Base-by-base conservation (phyloP, 2,797 vertebrate species). In the Mormyrus proboscirostris region DNA sequence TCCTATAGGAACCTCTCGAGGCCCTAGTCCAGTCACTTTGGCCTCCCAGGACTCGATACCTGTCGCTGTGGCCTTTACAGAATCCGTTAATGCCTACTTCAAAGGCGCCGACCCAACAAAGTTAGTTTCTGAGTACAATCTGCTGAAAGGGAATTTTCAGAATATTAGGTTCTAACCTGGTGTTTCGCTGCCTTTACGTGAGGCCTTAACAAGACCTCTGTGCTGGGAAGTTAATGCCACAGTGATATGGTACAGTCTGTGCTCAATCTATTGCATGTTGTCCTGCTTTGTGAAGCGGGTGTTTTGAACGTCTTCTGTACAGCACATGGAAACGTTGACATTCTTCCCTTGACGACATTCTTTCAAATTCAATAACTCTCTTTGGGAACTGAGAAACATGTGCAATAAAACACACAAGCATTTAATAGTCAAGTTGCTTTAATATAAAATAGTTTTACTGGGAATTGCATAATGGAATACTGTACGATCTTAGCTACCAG, bases 51-150 rank as follows among this genome's bases (percentile, higher is more conserved):
- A 99, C 94, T 96, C 96, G 89, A 93, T 99, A 94, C 99, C 99
- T 93, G 98, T 99, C 93, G 99, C 99, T 59, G 97, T 99, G 90
- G 99, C 98, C 91, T 98, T 99, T 93, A 99, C 98, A 57, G 98
- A 99, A 91, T 98, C 98, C 41, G 97, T 99, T 94, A 99, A 99
- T 95, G 98, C 99, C 91, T 99, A 99, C 96, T 99, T 99, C 96
- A 99, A 99, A 98, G 99, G 98, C 95, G 98, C 99, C 95, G 99
- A 99, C 96, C 98, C 98, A 90, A 95, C 96, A 93, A 99, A 98
- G 98, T 99, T 95, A 96, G 96, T 96, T 92, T 89, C 25, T 19
- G 12, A 38, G 8, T 6, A 33, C 50, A 84, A 16, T 7, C 38
- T 65, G 44, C n/a, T 51, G n/a, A 47, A 29, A 84, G 41, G 29